These are phyloP conservation scores for Eristalinus aeneus DNA, from an alignment of 2,888 invertebrate genomes.

Conservation along the genomic window DNA sequence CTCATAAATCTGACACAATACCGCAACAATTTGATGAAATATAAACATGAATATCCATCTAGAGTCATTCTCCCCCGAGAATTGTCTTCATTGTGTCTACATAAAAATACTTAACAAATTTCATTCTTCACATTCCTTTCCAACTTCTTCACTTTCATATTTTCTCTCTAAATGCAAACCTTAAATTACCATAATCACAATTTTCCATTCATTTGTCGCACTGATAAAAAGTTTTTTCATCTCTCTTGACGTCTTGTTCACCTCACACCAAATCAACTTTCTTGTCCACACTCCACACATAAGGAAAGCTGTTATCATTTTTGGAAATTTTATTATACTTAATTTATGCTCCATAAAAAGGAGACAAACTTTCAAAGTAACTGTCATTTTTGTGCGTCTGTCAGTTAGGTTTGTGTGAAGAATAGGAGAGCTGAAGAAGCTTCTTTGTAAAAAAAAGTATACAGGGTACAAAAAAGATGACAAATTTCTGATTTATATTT, in stretches of 20 bases:
- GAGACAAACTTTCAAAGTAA: conserved; percentile 62
- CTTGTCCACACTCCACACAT: neutral
- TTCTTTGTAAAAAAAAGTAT: no score
- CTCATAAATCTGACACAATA: conserved; percentile 62
- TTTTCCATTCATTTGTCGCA: conserved; percentile 68
- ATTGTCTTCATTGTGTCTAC: conserved; percentile 63
- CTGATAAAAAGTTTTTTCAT: conserved; percentile 65
- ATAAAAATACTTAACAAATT: conserved; percentile 65
- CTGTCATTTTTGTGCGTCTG: conserved; percentile 51
- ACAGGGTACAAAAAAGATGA: conserved; percentile 12
- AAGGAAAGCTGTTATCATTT: conserved; percentile 59
- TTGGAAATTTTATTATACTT: conserved; percentile 66
- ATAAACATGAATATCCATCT: conserved; percentile 64
- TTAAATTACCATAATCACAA: conserved; percentile 69
- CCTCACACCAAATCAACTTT: conserved; percentile 3
- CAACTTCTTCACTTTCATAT: neutral
- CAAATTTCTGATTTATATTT: conserved; percentile 68
- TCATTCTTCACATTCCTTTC: conserved; percentile 34
- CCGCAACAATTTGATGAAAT: conserved; percentile 62
- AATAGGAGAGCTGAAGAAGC: conserved; percentile 39
- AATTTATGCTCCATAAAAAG: conserved; percentile 71
- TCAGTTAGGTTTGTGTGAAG: conserved; percentile 43
- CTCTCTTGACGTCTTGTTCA: conserved; percentile 5
- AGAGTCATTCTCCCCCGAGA: conserved; percentile 29
- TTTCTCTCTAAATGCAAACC: neutral